Evolutionary conservation across 2,797 vertebrate genomes (phyloP), one percentile per base, ranked within the genome.

Genomic region (Parauchenoglanis ngamensis): DNA sequence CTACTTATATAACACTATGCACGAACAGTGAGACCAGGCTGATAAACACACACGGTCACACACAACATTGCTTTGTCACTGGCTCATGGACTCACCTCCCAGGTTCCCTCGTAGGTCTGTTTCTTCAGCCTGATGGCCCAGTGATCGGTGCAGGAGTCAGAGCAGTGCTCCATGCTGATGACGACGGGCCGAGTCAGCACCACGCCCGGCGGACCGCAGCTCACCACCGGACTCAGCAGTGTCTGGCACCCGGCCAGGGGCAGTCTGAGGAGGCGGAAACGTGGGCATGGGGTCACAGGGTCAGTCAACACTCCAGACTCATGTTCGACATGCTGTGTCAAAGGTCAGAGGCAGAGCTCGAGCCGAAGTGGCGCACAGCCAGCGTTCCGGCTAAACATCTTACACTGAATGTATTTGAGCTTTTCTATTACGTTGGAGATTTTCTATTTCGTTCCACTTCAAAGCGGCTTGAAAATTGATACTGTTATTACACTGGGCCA

Each of bases 91-190:
- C 94, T 97, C 93, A 99, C 98, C 98, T 99, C 98, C 98, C 98
- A 99, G 2, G 95, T 95, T 90, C 98, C 98, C 92, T 98, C 98
- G 0, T 98, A 98, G 0, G 96, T 98, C 94, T 99, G 98, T 93
- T 99, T 99, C 95, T 99, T 99, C 92, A 99, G 97, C 84, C 94
- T 96, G 89, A 99, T 95, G 93, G 97, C 97, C 98, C 98, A 99
- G 95, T 98, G 98, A 92, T 99, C 98, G 0, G 97, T 95, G 73
- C 96, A 97, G 89, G 97, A 97, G 92, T 99, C 98, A 84, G 97
- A 98, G 63, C 98, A 99, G 94, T 99, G 98, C 92, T 98, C 97
- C 97, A 99, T 97, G 92, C 97, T 96, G 87, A 99, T 96, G 95
- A 99, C 98, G 94, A 98, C 97, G 0, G 98, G 98, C 49, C 98